Base-by-base conservation (phyloP, 2,113 vertebrate species). In the Oenanthe melanoleuca region DNA sequence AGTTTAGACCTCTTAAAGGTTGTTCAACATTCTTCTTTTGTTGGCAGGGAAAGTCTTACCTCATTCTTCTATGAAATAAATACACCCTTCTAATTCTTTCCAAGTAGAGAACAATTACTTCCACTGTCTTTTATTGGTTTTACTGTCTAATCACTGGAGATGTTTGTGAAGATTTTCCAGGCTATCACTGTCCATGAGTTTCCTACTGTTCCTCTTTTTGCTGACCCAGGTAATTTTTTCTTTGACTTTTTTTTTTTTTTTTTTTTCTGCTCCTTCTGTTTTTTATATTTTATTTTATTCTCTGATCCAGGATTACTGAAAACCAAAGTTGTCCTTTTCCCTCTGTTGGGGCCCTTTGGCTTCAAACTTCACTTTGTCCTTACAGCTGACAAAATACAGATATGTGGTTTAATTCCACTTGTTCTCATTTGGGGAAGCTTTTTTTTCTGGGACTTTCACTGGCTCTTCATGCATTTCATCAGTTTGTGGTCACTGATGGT, bases 51-150 rank as follows among this genome's bases (percentile, higher is more conserved):
- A 93, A 86, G 50, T 52, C 65, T 70, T 88, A 65, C 34, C 45
- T 95, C 91, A 96, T 92, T 93, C 52, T 88, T 42, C 34, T 93
- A 6, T 86, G 50, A 77, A 80, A 86, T 52, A 67, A 92, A 85
- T 57, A 26, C 49, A 77, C 77, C 4, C 28, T 86, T 86, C 52
- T 80, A 49, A 72, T 80, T 90, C 28, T 90, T 93, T 95, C 71
- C 86, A 83, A 88, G 37, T 67, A 37, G n/a, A 90, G 37, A 80
- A 70, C 66, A 90, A 12, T 83, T 86, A 31, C 12, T 88, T 93
- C 24, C 26, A 91, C 33, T 67, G 45, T 65, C 55, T 59, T 92
- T n/a, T 55, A 74, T 26, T 5, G 2, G 8, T 45, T 89, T 89
- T 74, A n/a, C 33, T 78, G 19, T 86, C 37, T 91, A 37, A 70